These are phyloP conservation scores for Festucalex cinctus DNA, from an alignment of 2,113 vertebrate genomes.

Conservation along the genomic window DNA sequence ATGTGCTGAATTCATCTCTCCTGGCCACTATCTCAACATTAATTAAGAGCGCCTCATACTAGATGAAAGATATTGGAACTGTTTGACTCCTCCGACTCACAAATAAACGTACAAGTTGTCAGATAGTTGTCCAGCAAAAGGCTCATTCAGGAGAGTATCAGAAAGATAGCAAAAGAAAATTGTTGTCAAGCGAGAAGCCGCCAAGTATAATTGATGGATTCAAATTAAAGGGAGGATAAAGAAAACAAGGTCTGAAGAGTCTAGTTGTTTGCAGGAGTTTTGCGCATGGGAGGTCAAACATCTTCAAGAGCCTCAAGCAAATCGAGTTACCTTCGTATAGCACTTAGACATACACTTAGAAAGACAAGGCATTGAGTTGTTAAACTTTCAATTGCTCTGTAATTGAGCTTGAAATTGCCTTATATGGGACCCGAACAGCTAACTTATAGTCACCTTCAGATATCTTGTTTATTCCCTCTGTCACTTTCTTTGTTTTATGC, in stretches of 20 bases:
- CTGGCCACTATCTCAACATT: slow-evolving; percentile 3
- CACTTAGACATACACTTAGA: background rate
- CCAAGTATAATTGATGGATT: slow-evolving; percentile 7
- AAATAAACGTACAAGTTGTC: background rate
- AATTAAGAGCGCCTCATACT: slow-evolving; percentile 8
- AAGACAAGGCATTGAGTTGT: background rate
- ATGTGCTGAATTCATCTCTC: slow-evolving; percentile 12
- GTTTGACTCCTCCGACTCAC: slow-evolving; percentile 7
- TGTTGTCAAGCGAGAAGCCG: slow-evolving; percentile 5
- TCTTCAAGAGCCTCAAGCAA: background rate
- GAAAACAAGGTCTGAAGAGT: background rate
- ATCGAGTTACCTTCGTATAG: background rate
- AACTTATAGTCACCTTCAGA: slow-evolving; percentile 30
- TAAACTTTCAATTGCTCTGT: slow-evolving; percentile 30
- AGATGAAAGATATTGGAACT: background rate
- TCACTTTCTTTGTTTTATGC: slow-evolving; percentile 9
- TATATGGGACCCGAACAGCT: slow-evolving; percentile 6
- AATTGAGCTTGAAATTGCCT: slow-evolving; percentile 48
- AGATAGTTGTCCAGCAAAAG: background rate
- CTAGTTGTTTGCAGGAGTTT: background rate
- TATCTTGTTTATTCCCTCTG: slow-evolving; percentile 21
- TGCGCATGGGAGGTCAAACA: background rate
- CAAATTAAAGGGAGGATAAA: slow-evolving; percentile 15
- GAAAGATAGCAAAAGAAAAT: slow-evolving; percentile 8
- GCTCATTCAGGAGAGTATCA: background rate